Evolutionary conservation across 2,113 vertebrate species (phyloP).

Genomic region (Proteles cristata): DNA sequence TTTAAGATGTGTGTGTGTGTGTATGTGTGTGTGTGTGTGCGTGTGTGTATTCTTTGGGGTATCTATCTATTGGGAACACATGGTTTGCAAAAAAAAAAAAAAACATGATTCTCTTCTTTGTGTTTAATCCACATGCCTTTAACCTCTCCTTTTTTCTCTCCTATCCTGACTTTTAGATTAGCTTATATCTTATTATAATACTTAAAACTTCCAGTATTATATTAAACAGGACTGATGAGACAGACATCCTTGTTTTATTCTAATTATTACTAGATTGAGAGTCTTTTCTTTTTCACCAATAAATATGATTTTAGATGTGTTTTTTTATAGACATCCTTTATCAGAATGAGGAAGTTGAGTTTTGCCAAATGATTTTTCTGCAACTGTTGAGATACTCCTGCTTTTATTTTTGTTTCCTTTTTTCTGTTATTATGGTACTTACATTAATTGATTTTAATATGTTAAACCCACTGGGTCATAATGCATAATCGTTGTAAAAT

Average conservation of each 20-base stretch:
- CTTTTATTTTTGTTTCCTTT: neutral
- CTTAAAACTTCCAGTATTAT: neutral
- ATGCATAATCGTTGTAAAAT: neutral
- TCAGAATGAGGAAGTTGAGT: neutral
- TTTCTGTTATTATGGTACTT: neutral
- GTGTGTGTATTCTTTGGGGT: neutral
- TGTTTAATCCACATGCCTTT: neutral
- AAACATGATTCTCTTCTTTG: neutral
- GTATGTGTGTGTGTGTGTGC: neutral
- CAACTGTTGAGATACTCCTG: neutral
- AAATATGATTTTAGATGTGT: neutral
- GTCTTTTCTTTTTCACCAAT: neutral
- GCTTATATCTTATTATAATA: neutral
- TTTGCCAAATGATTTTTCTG: neutral
- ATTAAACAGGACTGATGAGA: neutral
- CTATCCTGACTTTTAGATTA: neutral
- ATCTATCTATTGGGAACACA: neutral
- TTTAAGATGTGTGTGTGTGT: neutral
- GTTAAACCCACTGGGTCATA: neutral
- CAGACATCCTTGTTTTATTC: neutral
- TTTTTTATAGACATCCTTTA: neutral
- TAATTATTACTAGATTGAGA: neutral
- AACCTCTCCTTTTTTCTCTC: neutral
- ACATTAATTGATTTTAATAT: neutral
- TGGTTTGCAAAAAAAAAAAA: neutral